These are phyloP conservation scores for Engystomops pustulosus DNA, from an alignment of 2,113 vertebrate species.

Conservation along the genomic window DNA sequence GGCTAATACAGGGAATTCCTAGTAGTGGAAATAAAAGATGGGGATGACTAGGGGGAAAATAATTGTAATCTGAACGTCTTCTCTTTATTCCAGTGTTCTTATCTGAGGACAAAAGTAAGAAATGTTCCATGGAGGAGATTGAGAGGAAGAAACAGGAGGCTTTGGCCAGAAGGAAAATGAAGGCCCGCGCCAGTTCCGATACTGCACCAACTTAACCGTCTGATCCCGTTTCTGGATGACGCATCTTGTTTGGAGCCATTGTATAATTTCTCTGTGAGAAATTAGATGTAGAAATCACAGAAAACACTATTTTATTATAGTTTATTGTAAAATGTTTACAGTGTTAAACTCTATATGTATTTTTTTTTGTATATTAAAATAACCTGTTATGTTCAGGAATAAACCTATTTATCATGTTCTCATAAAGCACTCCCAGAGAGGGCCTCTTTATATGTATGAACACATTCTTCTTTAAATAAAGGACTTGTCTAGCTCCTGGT, in stretches of 20 bases:
- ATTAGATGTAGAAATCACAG: constrained; percentile 57
- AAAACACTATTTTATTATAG: constrained; percentile 63
- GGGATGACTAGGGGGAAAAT: too few species aligned
- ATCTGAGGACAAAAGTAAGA: constrained; percentile 75
- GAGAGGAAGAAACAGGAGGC: constrained; percentile 92
- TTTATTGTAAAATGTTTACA: constrained; percentile 65
- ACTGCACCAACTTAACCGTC: constrained; percentile 60
- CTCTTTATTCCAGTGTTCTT: constrained; percentile 74
- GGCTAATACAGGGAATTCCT: too few species aligned
- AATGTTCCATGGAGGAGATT: constrained; percentile 88
- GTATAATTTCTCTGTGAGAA: constrained; percentile 70
- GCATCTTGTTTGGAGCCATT: constrained; percentile 53
- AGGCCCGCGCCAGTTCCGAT: constrained; percentile 70
- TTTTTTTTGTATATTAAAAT: constrained; percentile 42
- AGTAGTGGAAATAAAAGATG: too few species aligned
- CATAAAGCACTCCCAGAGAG: neutral
- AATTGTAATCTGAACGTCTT: too few species aligned
- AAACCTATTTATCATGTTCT: constrained; percentile 10
- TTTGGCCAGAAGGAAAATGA: constrained; percentile 81
- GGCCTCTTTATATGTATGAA: neutral
- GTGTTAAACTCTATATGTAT: constrained; percentile 57
- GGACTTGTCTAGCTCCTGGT: neutral
- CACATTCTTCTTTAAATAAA: neutral
- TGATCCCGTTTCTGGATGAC: constrained; percentile 29
- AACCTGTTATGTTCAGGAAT: constrained; percentile 32